Base-by-base conservation (phyloP, 2,113 vertebrate species). In the Tor tambroides region DNA sequence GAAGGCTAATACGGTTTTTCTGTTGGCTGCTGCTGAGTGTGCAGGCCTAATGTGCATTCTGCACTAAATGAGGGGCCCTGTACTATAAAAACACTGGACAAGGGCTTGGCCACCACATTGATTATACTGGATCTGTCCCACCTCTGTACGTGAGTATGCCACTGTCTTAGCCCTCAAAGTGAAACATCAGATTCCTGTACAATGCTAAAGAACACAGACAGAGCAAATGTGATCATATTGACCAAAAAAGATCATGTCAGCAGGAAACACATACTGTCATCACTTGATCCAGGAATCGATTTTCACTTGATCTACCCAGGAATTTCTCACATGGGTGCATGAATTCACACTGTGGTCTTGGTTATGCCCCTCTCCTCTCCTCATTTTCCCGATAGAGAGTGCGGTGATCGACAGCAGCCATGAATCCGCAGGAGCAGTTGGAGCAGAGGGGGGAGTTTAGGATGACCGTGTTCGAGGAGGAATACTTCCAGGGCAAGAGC, bases 401-500 rank as follows among this genome's bases (percentile, higher is more conserved):
- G 46, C 77, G 86, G 88, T 89, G 88, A 94, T 84, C 90, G 90
- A 72, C 56, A 84, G 90, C 91, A 91, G 85, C 87, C 93, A 99
- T 97, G 97, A 97, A 96, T 93, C 96, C 96, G 89, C 95, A 96
- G 91, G 95, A 96, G 88, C 95, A 96, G 86, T 96, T 97, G 96
- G 97, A 96, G 90, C 96, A 96, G 91, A 93, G 96, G 90, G 96
- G 96, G 86, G 96, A 96, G 94, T 96, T 96, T 94, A 95, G 96
- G 93, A 96, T 99, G 93, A 99, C 97, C 0, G 95, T 98, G 32
- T 98, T 98, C 96, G 98, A 99, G 87, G 97, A 99, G 91, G 97
- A 99, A 89, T 96, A 96, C 94, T 99, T 98, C 95, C 98, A 99
- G 94, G 98, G 98, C 87, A 98, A 97, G 91, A 95, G 95, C 91